Base-by-base conservation (phyloP, 2,797 vertebrate species). In the Sebastes nivosus region DNA sequence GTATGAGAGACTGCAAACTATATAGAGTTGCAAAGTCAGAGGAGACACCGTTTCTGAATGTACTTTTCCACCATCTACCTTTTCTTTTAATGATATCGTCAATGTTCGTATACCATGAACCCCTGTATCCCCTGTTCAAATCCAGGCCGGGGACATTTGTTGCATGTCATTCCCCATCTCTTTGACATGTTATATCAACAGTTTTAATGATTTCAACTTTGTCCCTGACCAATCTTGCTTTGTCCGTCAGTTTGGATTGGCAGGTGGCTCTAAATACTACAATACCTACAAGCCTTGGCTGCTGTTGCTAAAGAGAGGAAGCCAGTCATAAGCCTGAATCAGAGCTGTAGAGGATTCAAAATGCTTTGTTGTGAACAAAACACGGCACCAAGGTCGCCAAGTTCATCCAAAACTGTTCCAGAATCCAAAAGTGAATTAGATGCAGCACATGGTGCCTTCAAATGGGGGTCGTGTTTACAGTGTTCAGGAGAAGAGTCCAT, bases 261-360 rank as follows among this genome's bases (percentile, higher is more conserved):
- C 80, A 80, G 50, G 74, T 72, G 66, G 38, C 50, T 60, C 46
- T 30, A 67, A 72, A 72, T 30, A 46, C 25, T 34, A 42, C 34
- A 77, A 64, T 65, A 16, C 30, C 75, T 63, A 77, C 58, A 46
- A 78, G 70, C 18, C 16, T 30, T 54, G 16, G 50, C 67, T 78
- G 65, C 60, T 63, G 60, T 69, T 54, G 59, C 22, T 32, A 20
- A 68, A 3, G 27, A 38, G 13, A 38, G 13, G 36, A 38, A 38
- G 36, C 36, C 36, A 42, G 27, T 71, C 38, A 54, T 24, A 64
- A 11, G 36, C 3, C 24, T 0, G 1, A 70, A 59, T 72, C 8
- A 38, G 2, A 72, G 25, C 6, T 24, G 61, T 29, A n/a, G 27
- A 50, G 22, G 5, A 75, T 38, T 55, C 27, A 66, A 29, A 60